Conservation (phyloP, 1,140 invertebrate genomes). For the Magallana ariakensis region DNA sequence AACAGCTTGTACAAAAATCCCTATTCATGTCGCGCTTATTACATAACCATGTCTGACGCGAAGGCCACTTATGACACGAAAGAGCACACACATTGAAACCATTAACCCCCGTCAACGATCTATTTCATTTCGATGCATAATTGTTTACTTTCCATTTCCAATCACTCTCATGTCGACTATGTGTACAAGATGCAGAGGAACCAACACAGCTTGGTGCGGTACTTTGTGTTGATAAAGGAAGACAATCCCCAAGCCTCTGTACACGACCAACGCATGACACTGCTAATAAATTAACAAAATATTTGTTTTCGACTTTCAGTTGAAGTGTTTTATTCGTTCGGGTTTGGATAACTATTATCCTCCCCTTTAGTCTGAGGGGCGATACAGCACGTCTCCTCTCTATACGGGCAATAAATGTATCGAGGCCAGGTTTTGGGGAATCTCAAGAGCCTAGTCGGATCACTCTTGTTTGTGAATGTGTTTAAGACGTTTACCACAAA, state of each 20-base stretch:
- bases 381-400: slow-evolving; percentile 13
- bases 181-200: neutral
- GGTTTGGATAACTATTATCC: slow-evolving; percentile 15
- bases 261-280: neutral
- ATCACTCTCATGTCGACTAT: neutral
- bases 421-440: slow-evolving; percentile 11
- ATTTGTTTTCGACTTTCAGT: slow-evolving; percentile 5
- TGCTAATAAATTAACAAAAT: slow-evolving; percentile 13
- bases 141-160: neutral
- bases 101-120: neutral
- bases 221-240: neutral
- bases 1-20: slow-evolving; percentile 5
- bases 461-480: neutral
- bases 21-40: slow-evolving; percentile 1
- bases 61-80: slow-evolving; percentile 19
- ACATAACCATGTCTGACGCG: neutral
- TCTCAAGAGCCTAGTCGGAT: neutral
- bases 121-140: neutral
- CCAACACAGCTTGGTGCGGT: neutral
- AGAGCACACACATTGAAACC: neutral
- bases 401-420: neutral
- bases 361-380: neutral
- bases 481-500: neutral
- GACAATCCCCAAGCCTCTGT: neutral
- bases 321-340: neutral